Base-by-base conservation (phyloP, 1,140 invertebrate genomes). In the Lepeophtheirus salmonis region DNA sequence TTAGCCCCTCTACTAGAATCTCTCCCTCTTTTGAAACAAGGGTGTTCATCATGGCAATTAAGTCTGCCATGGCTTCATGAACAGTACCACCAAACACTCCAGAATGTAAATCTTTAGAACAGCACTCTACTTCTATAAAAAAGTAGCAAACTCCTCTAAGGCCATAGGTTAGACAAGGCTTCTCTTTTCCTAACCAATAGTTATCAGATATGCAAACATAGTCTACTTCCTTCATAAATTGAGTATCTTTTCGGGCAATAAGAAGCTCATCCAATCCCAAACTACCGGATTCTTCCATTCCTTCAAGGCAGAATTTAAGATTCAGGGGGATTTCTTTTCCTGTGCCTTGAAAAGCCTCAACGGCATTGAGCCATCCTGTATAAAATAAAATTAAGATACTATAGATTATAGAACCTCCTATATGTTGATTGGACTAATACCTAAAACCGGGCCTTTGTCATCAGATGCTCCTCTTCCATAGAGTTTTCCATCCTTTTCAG, bases 201-300 rank as follows among this genome's bases (percentile, higher is more conserved):
- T 97, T 98, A 69, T 98, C 95, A 49, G 91, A 96, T 67, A 98
- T 97, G 70, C 91, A 97, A 24, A 96, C 88, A 74, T 81, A 96
- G 70, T 97, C 92, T 0, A 92, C 80, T 69, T 80, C 71, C 59
- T 80, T 76, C 14, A 97, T 76, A 70, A 95, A 97, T 56, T 71
- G 16, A 2, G 57, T 74, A 60, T 82, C 76, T 70, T 90, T 89
- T 63, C 77, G 74, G 2, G 79, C 69, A 63, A 79, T 73, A 1
- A 98, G 73, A 14, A 96, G 71, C 2, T 89, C 84, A 70, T 97
- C 90, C 12, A 98, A 73, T 23, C 94, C 94, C 72, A 89, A 86
- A 63, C 90, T 96, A 4, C 94, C 92, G 67, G 81, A 85, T 72
- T 98, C 95, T 75, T 98, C 95, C 94, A 98, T 98, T 50, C 59